These are phyloP conservation scores for Pseudachorutes palmiensis DNA, from an alignment of 1,140 invertebrate genomes.

Conservation along the genomic window DNA sequence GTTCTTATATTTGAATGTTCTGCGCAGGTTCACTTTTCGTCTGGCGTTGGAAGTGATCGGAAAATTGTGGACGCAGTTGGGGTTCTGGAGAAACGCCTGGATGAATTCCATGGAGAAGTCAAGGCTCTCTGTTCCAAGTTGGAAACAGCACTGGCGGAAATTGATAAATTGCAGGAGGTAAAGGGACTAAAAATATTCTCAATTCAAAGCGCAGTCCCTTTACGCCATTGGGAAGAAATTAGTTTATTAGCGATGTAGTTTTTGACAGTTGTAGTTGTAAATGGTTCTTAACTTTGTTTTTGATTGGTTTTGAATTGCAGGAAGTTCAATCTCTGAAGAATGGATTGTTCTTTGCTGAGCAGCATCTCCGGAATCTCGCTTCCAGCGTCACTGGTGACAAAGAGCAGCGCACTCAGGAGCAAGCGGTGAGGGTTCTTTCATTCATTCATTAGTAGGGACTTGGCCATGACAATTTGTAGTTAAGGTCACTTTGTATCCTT, in stretches of 20 bases:
- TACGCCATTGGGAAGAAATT: conserved; percentile 1
- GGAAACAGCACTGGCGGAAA: conserved; percentile 68
- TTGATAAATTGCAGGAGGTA: conserved; percentile 75
- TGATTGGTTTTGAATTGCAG: conserved; percentile 40
- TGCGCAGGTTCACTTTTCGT: conserved; percentile 71
- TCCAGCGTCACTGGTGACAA: conserved; percentile 68
- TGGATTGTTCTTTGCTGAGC: conserved; percentile 73
- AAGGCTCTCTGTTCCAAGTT: conserved; percentile 62
- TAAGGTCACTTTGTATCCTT: not conserved
- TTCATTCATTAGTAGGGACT: not conserved
- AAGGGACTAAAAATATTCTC: too few species aligned
- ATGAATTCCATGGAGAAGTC: conserved; percentile 55
- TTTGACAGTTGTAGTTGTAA: not conserved
- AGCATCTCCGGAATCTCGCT: conserved; percentile 68
- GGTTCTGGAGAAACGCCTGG: conserved; percentile 58
- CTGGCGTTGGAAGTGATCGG: conserved; percentile 67
- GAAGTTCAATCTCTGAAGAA: conserved; percentile 75
- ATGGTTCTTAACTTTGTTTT: conserved; percentile 31
- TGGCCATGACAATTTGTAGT: not conserved
- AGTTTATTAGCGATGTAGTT: not conserved
- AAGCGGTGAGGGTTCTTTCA: conserved; percentile 67
- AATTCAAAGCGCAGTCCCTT: too few species aligned
- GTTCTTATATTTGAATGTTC: conserved; percentile 20
- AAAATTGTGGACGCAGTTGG: conserved; percentile 63
- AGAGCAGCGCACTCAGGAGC: conserved; percentile 72